Percentiles rank a stretch among this genome's conserved stretches.
Evolutionary conservation across 2,113 vertebrate genomes (phyloP).

Genomic region (Nibea albiflora): DNA sequence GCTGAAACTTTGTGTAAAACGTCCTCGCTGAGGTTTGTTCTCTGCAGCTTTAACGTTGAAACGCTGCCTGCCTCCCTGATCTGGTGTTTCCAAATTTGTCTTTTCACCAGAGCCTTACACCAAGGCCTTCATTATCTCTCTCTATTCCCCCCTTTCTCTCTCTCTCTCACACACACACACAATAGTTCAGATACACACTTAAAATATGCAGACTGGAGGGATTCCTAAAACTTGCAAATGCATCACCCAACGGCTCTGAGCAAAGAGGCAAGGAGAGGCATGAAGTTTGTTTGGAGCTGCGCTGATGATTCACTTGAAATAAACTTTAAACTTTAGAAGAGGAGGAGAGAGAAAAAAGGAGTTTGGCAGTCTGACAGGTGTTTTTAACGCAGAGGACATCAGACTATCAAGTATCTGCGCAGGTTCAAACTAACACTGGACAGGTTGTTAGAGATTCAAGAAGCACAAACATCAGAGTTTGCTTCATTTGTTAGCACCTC

Average conservation of each 20-base stretch:
- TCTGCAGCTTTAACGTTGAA: conserved; percentile 56
- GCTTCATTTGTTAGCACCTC: too few species aligned
- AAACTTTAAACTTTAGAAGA: neutral
- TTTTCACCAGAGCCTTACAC: conserved; percentile 74
- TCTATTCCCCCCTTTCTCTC: conserved; percentile 24
- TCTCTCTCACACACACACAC: conserved; percentile 33
- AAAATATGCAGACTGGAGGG: conserved; percentile 66
- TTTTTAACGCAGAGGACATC: neutral
- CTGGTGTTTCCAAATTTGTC: conserved; percentile 78
- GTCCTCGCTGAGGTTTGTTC: conserved; percentile 37
- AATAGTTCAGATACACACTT: conserved; percentile 29
- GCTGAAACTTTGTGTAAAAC: conserved; percentile 39
- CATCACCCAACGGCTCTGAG: conserved; percentile 37
- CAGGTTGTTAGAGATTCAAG: neutral
- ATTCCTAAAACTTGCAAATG: conserved; percentile 59
- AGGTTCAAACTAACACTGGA: neutral
- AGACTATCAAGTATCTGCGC: neutral
- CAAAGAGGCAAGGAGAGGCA: neutral
- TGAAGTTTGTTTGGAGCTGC: neutral
- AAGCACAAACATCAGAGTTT: neutral
- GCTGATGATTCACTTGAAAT: conserved; percentile 5
- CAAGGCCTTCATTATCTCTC: conserved; percentile 80
- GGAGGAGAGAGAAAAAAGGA: neutral
- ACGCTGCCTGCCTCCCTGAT: conserved; percentile 67
- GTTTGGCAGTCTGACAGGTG: neutral